Conservation (phyloP, 2,113 vertebrate genomes). For the Serilophus lunatus region DNA sequence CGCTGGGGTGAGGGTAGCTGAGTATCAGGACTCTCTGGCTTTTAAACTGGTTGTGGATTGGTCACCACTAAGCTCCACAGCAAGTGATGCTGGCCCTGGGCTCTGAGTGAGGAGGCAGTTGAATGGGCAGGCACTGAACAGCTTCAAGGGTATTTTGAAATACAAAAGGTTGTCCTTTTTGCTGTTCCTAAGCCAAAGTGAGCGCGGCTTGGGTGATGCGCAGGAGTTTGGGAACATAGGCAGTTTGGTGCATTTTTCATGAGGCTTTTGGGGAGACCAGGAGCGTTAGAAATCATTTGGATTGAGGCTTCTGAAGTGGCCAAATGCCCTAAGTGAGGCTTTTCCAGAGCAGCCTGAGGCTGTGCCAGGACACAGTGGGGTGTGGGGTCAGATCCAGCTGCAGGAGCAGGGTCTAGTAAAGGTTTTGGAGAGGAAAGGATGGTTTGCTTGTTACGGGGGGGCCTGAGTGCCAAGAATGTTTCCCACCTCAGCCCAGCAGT, state of each 20-base stretch:
- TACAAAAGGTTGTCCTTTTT: not conserved
- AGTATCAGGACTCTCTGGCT: not conserved
- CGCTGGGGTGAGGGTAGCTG: not conserved
- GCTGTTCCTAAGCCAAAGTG: not conserved
- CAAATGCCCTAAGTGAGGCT: not conserved
- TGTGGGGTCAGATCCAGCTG: rapidly evolving
- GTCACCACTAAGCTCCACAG: not conserved
- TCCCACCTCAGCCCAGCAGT: not conserved
- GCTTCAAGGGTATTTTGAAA: not conserved
- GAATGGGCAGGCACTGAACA: not conserved
- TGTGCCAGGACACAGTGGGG: not conserved
- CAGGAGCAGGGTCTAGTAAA: not conserved
- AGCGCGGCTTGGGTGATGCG: rapidly evolving
- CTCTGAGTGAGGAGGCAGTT: not conserved
- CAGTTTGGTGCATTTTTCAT: not conserved
- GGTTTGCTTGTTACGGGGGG: not conserved
- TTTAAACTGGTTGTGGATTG: not conserved
- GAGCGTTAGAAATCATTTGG: not conserved
- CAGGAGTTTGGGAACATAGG: not conserved
- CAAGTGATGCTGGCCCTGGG: not conserved
- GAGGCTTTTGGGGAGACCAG: not conserved
- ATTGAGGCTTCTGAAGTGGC: not conserved
- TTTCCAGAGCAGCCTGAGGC: not conserved
- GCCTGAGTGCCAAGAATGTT: not conserved
- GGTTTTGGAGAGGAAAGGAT: not conserved